phyloP scores from a whole-genome alignment of 2,113 vertebrate species.

The Pterophyllum scalare region DNA sequence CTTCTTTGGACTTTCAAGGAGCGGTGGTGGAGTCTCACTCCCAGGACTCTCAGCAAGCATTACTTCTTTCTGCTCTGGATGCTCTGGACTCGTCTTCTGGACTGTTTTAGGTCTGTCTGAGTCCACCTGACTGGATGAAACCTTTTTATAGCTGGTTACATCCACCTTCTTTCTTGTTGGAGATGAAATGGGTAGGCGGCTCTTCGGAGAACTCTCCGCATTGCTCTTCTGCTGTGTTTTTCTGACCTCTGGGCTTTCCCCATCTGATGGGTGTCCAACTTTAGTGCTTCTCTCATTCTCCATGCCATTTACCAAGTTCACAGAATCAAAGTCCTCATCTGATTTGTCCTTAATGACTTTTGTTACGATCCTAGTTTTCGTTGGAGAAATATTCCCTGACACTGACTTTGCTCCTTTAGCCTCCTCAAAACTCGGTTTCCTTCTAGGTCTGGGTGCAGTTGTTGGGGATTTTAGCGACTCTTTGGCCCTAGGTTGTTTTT shows the following conservation, averaged over 20 bases:
- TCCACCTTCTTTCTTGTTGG: slow-evolving; percentile 54
- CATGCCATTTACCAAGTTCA: slow-evolving; percentile 44
- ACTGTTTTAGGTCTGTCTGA: slow-evolving; percentile 13
- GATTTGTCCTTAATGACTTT: slow-evolving; percentile 42
- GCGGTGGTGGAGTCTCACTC: background rate
- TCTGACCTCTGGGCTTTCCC: slow-evolving; percentile 43
- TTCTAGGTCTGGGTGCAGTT: slow-evolving; percentile 15
- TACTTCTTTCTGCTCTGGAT: slow-evolving; percentile 39
- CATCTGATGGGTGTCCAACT: background rate
- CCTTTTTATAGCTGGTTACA: slow-evolving; percentile 28
- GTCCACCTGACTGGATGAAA: slow-evolving; percentile 30
- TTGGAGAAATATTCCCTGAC: slow-evolving; percentile 45
- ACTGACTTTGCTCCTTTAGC: slow-evolving; percentile 21
- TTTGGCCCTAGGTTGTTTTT: slow-evolving; percentile 51
- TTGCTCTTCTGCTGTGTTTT: background rate
- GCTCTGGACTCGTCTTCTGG: slow-evolving; percentile 42
- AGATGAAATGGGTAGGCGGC: slow-evolving; percentile 63
- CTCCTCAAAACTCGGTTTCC: slow-evolving; percentile 57
- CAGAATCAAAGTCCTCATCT: slow-evolving; percentile 20
- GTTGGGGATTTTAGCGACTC: slow-evolving; percentile 54
- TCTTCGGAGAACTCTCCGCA: slow-evolving; percentile 56
- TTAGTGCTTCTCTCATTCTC: slow-evolving; percentile 28
- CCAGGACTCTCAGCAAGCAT: slow-evolving; percentile 23
- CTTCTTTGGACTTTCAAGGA: slow-evolving; percentile 60
- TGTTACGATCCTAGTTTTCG: slow-evolving; percentile 33